Conservation (phyloP, 2,113 vertebrate species). For the Turdus rufiventris region DNA sequence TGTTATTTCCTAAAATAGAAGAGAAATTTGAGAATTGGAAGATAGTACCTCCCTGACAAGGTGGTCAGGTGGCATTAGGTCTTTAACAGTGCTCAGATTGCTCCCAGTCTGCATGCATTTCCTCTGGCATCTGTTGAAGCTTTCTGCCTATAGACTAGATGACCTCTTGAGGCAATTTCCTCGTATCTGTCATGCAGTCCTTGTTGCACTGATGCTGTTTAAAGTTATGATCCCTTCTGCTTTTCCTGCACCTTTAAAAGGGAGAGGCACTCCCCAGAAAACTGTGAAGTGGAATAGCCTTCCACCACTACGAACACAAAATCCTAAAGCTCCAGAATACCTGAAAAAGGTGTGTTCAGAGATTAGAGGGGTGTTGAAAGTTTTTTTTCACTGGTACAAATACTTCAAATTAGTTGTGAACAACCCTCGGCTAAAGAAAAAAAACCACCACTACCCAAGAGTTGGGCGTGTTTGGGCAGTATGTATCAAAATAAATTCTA, state of each 20-base stretch:
- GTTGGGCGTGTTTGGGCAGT: neutral
- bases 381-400: neutral
- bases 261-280: neutral
- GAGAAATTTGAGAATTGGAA: neutral
- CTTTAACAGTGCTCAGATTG: neutral
- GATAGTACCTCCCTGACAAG: neutral
- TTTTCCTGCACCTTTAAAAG: neutral
- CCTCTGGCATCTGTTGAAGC: neutral
- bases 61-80: neutral
- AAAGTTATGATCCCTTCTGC: neutral
- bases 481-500: neutral
- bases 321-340: neutral
- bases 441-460: neutral
- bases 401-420: neutral
- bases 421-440: neutral
- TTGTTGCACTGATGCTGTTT: neutral
- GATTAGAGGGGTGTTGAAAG: neutral
- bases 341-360: neutral
- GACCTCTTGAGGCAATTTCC: neutral
- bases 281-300: neutral
- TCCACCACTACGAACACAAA: neutral
- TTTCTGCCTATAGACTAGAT: neutral
- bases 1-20: neutral
- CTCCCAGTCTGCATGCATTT: neutral
- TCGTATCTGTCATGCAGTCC: neutral